phyloP scores from a whole-genome alignment of 2,113 vertebrate genomes.

The Anarrhichthys ocellatus region DNA sequence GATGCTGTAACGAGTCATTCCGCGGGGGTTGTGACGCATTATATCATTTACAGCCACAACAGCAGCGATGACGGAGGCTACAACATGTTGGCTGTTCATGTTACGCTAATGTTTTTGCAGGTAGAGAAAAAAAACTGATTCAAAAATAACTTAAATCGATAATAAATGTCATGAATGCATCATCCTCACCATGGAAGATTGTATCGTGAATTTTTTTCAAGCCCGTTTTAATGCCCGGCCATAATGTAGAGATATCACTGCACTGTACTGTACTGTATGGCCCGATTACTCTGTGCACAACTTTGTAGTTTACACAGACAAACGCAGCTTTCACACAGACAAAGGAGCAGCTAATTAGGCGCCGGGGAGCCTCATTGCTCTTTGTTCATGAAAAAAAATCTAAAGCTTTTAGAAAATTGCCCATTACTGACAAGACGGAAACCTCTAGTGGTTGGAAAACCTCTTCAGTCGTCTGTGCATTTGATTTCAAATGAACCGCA shows the following conservation, averaged over 20 bases:
- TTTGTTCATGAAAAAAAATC: constrained; percentile 34
- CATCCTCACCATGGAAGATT: not conserved
- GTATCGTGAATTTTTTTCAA: not conserved
- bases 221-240: not conserved
- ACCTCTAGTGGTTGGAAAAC: constrained; percentile 4
- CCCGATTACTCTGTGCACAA: constrained; percentile 10
- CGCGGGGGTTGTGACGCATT: no score
- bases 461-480: not conserved
- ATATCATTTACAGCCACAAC: not conserved
- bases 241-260: not conserved
- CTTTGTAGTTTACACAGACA: constrained; percentile 32
- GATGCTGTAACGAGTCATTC: not conserved
- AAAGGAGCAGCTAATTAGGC: constrained; percentile 45
- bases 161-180: no score
- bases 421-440: constrained; percentile 27
- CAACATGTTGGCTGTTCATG: not conserved
- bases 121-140: no score
- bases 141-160: no score
- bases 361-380: not conserved
- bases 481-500: constrained; percentile 18
- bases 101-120: not conserved
- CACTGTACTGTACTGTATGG: not conserved
- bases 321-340: constrained; percentile 33
- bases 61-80: not conserved
- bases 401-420: constrained; percentile 21